Evolutionary conservation across 2,888 invertebrate species (phyloP), one percentile per base, ranked within the genome.

Genomic region (Erannis defoliaria): DNA sequence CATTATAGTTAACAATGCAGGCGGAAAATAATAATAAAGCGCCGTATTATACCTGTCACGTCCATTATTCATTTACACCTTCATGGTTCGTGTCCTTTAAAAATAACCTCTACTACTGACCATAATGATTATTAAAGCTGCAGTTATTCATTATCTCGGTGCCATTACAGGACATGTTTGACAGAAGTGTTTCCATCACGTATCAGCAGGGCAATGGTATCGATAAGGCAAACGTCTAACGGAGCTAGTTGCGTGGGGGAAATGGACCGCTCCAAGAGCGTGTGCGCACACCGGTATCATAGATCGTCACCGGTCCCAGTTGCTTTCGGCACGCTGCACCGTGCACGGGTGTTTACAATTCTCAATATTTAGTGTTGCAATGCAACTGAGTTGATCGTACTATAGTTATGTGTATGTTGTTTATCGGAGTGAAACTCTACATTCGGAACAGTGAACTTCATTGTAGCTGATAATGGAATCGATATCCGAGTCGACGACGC

Each of bases 171-270:
- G 48, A 63, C 61, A 56, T 55, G 57, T 56, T 50, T 26, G 51
- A 53, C 61, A 72, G 66, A 62, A 77, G 74, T 74, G 71, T 73
- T 77, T 69, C 75, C 72, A 79, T 80, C 78, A 70, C 62, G 46
- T 62, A 62, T 57, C 55, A 31, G 56, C 62, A 48, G 51, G 71
- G 64, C 63, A 78, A 74, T 75, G 71, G 68, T 78, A 77, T 81
- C 78, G 81, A 85, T 78, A 84, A 79, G 78, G 80, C 79, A 81
- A 82, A 81, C 79, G 80, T 90, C 89, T 90, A 91, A 90, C 90
- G 89, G 89, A 82, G 85, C 85, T 84, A 82, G 85, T 80, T 82
- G 91, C 90, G 92, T 91, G 92, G 92, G 92, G 92, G 92, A 91
- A 93, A 90, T 92, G 91, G 89, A 86, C 88, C 87, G 90, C 82